A percentile compares a stretch with the other conserved stretches of the same genome.
Conservation (phyloP, 2,888 invertebrate genomes). For the Drosophila quinaria region DNA sequence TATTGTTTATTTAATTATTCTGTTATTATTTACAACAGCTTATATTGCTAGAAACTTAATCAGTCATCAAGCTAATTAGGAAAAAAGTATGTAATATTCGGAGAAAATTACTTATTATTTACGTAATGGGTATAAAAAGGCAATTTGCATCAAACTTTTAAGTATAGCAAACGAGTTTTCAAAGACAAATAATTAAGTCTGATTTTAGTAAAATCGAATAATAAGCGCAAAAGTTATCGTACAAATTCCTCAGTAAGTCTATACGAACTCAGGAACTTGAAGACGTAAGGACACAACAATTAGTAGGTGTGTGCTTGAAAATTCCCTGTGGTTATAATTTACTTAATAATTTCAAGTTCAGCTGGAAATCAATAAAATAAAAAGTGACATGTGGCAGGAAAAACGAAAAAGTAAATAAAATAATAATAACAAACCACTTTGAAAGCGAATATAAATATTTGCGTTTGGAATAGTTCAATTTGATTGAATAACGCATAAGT, state of each 20-base stretch:
- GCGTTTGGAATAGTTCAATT: constrained; percentile 7
- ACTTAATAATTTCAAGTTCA: constrained; percentile 5
- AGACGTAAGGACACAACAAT: neutral
- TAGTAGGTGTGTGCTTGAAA: neutral
- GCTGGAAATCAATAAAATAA: neutral
- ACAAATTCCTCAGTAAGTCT: no score
- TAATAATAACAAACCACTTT: constrained; percentile 5
- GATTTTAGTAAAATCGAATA: neutral
- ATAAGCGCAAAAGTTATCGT: neutral
- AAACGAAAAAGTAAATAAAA: neutral
- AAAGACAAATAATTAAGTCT: no score
- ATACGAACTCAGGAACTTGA: neutral
- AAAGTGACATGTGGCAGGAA: neutral
- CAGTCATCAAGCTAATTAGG: no score
- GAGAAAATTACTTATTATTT: no score
- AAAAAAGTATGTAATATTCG: no score
- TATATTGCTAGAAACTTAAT: no score
- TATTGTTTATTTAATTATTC: no score
- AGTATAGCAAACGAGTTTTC: no score
- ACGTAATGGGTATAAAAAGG: no score
- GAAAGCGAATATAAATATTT: constrained; percentile 3
- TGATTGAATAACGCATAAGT: constrained; percentile 12
- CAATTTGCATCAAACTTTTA: no score
- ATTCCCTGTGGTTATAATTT: neutral
- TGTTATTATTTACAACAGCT: no score